Base-by-base conservation (phyloP, 2,888 invertebrate genomes). In the Empis livida region DNA sequence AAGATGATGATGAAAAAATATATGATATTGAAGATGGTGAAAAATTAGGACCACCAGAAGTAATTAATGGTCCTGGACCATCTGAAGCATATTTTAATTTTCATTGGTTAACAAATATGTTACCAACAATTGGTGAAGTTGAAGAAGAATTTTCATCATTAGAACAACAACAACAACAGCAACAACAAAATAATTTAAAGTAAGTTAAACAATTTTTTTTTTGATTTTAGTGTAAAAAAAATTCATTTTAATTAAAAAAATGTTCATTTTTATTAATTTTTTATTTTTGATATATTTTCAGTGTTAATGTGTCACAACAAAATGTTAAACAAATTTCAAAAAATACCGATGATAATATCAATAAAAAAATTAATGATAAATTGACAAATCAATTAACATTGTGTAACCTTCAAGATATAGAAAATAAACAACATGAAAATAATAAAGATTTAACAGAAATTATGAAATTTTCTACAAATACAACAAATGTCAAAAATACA, bases 1-100 rank as follows among this genome's bases (percentile, higher is more conserved):
- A 59, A 10, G 60, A 59, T 16, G 57, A 56, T 10, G 58, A 55
- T 5, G 67, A 67, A 17, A 59, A 61, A 38, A 62, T 62, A 32
- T 69, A 68, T 42, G 59, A 67, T 6, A 65, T 65, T 46, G 70
- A 69, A 49, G 68, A 68, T 49, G 69, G 67, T 32, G 70, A 70
- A 43, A 68, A 70, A 42, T 49, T 70, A 27, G 69, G 69, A 2
- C 69, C 69, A 8, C 68, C 69, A 0, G 69, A 70, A 45, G 47
- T 68, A 2, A 59, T 70, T 15, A 68, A 69, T 51, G 68, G 67
- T 0, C 68, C 67, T 0, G 68, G 68, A 0, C 68, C 69, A 1
- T 69, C 70, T 1, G 69, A 70, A 55, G 69, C 68, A 0, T 70
- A 70, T 51, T 70, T 70, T 49, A 70, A 70, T 54, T 68, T 64